These are phyloP conservation scores for Mimas tiliae DNA, from an alignment of 2,888 invertebrate genomes.

Conservation along the genomic window DNA sequence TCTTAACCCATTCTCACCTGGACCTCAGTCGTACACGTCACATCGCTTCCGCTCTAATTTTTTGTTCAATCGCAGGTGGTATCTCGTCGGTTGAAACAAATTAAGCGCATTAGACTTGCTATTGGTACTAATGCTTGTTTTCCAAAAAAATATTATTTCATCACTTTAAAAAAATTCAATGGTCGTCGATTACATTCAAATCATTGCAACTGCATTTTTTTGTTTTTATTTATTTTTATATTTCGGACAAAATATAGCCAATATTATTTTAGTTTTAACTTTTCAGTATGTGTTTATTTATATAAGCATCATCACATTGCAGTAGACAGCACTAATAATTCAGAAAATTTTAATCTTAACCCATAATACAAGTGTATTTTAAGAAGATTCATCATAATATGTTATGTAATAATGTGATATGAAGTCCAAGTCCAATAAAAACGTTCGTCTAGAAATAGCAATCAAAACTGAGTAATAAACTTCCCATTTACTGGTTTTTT, in stretches of 20 bases:
- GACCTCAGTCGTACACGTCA: neutral
- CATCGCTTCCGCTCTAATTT: neutral
- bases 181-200: no score
- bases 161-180: no score
- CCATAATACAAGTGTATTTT: no score
- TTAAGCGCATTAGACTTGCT: neutral
- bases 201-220: no score
- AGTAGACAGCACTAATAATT: no score
- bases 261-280: no score
- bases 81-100: neutral
- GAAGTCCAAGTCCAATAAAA: constrained; percentile 10
- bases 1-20: constrained; percentile 1
- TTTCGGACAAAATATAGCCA: no score
- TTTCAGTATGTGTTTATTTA: no score
- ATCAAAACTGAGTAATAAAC: constrained; percentile 49
- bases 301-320: no score
- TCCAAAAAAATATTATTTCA: neutral
- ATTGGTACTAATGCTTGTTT: neutral
- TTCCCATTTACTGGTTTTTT: constrained; percentile 58
- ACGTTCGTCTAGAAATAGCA: constrained; percentile 39
- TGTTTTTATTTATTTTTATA: no score
- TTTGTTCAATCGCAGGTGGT: constrained; percentile 2
- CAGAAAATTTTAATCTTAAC: no score
- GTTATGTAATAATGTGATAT: neutral
- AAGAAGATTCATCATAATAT: no score